Base-by-base conservation (phyloP, 2,888 invertebrate species). In the Plebejus anna region DNA sequence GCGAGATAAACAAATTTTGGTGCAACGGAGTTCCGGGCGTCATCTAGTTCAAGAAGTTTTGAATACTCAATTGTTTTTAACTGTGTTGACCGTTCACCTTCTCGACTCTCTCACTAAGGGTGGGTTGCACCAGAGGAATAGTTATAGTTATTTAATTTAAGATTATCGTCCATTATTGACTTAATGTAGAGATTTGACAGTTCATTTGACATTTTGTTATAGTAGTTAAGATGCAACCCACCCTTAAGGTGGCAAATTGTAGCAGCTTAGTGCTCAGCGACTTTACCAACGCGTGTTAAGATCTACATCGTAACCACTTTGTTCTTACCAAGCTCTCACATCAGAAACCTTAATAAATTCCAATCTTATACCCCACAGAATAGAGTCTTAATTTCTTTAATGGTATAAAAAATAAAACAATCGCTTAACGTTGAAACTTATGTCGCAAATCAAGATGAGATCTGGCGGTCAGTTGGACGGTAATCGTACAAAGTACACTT, bases 381-480 rank as follows among this genome's bases (percentile, higher is more conserved):
- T 66, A 66, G 2, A 16, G 32, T 16, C 22, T 11, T 13, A 13
- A 32, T 66, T 28, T 1, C 11, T 28, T 66, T 7, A 4, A 1
- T 66, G 9, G 9, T 28, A 1, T 66, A 51, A n/a, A 71, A 75
- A 76, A 76, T 78, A 36, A 61, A 80, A n/a, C 75, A 82, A 82
- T 81, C 80, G 78, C 76, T 75, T 76, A 78, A 82, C 87, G 89
- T 89, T 87, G 84, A 87, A 87, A 86, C 87, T 87, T 90, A 89
- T 89, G 89, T 89, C 86, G 84, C 85, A 84, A 88, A 90, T 91
- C 90, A 82, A 84, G 81, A 87, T 88, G 84, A 86, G 82, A 90
- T 90, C 90, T 84, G 84, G 85, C 82, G 85, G 86, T 87, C 85
- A 86, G 87, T 86, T 90, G 90, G 90, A 91, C 88, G 89, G 86